Evolutionary conservation across 2,113 vertebrate species (phyloP).

Genomic region (Phalacrocorax pelagicus): DNA sequence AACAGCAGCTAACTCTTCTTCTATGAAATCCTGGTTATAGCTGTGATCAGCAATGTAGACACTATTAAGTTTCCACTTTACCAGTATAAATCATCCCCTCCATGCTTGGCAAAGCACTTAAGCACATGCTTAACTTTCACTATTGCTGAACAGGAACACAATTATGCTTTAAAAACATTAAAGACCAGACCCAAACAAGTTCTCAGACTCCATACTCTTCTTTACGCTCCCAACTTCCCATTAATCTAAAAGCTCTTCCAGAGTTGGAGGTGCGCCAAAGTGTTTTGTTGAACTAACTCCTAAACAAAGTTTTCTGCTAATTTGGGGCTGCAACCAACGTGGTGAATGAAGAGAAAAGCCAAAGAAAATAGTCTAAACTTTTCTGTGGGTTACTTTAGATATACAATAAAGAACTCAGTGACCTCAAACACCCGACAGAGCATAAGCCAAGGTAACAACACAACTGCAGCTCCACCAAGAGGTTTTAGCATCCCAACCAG

Average conservation of each 20-base stretch:
- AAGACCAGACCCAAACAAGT: not conserved
- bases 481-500: not conserved
- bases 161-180: not conserved
- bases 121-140: not conserved
- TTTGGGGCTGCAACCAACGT: not conserved
- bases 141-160: not conserved
- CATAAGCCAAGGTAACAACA: not conserved
- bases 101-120: constrained; percentile 14
- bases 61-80: not conserved
- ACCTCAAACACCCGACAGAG: not conserved
- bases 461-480: not conserved
- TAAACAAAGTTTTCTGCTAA: constrained; percentile 23
- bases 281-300: not conserved
- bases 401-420: not conserved
- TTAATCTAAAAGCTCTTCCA: constrained; percentile 5
- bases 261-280: not conserved
- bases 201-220: not conserved
- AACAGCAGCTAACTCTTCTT: not conserved
- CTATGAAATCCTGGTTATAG: not conserved
- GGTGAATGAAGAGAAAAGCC: not conserved
- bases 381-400: not conserved
- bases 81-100: constrained; percentile 24
- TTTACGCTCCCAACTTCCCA: not conserved
- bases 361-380: not conserved
- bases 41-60: not conserved